These are phyloP conservation scores for Poecilia picta DNA, from an alignment of 2,797 vertebrate species.

Conservation along the genomic window DNA sequence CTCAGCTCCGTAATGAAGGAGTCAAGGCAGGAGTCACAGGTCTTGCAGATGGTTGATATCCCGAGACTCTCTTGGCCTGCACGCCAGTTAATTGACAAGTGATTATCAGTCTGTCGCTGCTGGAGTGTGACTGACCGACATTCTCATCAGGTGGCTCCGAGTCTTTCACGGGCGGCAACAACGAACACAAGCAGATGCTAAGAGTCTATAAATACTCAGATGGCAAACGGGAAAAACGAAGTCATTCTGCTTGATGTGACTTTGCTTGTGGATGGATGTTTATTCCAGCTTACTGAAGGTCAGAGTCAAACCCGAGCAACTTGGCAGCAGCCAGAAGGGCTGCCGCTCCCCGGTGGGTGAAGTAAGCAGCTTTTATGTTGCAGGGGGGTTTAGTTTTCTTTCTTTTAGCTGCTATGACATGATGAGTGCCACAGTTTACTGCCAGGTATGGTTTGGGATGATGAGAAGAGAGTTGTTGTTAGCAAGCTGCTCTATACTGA, in stretches of 20 bases:
- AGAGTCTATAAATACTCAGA: constrained; percentile 5
- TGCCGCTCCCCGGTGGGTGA: constrained; percentile 13
- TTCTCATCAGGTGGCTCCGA: constrained; percentile 38
- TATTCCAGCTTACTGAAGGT: constrained; percentile 42
- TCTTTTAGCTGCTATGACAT: constrained; percentile 26
- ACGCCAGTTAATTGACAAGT: constrained; percentile 43
- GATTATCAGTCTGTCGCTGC: constrained; percentile 52
- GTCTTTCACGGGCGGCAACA: constrained; percentile 25
- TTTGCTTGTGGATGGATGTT: constrained; percentile 38
- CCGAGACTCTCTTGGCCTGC: constrained; percentile 5
- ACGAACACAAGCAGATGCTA: constrained; percentile 10
- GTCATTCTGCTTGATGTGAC: constrained; percentile 9
- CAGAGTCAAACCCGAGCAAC: constrained; percentile 40
- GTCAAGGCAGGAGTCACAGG: background rate
- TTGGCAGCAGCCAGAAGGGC: constrained; percentile 20
- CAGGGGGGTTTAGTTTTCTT: constrained; percentile 15
- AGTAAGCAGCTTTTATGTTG: constrained; percentile 21
- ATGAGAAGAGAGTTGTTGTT: constrained; percentile 22
- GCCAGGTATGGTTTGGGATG: constrained; percentile 42
- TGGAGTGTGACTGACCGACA: constrained; percentile 55
- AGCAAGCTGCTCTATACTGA: constrained; percentile 42
- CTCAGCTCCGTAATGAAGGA: constrained; percentile 26
- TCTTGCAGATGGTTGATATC: constrained; percentile 6
- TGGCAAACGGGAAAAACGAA: background rate
- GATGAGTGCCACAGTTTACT: constrained; percentile 12